Conservation (phyloP, 1,140 invertebrate species). For the Pseudomyrmex sp. region DNA sequence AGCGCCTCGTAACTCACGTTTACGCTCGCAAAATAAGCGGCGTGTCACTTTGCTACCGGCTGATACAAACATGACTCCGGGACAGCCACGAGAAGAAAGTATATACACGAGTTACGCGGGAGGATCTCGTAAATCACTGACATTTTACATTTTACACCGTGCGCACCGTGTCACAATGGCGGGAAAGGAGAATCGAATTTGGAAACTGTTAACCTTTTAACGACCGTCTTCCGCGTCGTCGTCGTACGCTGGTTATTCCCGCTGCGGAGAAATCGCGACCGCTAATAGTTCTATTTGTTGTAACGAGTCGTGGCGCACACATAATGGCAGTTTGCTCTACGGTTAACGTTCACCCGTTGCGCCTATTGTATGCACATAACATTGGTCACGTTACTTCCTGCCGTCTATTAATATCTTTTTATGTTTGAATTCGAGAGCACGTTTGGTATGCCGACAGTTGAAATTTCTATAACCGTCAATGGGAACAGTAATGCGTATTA, state of each 20-base stretch:
- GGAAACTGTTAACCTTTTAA: slow-evolving; percentile 49
- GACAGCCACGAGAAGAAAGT: slow-evolving; percentile 63
- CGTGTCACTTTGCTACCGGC: slow-evolving; percentile 69
- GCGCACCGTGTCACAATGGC: not conserved
- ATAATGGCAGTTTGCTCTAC: slow-evolving; percentile 11
- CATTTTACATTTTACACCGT: slow-evolving; percentile 66
- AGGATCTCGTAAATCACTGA: slow-evolving; percentile 61
- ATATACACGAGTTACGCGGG: slow-evolving; percentile 9
- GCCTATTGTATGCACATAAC: slow-evolving; percentile 9
- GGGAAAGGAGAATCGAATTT: slow-evolving; percentile 15
- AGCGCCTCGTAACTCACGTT: slow-evolving; percentile 68
- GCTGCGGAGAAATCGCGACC: slow-evolving; percentile 41
- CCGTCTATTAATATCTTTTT: slow-evolving; percentile 15
- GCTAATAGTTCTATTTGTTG: slow-evolving; percentile 28
- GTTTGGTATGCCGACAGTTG: not conserved
- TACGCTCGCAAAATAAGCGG: slow-evolving; percentile 68
- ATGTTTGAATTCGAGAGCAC: slow-evolving; percentile 8
- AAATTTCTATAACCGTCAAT: not conserved
- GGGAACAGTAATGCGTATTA: too few relatives aligned
- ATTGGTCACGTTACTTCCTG: slow-evolving; percentile 12
- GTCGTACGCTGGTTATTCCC: not conserved
- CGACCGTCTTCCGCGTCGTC: not conserved
- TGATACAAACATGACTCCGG: slow-evolving; percentile 72
- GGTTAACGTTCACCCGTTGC: slow-evolving; percentile 4
- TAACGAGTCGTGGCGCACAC: slow-evolving; percentile 21